These are phyloP conservation scores for Drosophila borborema DNA, from an alignment of 2,888 invertebrate species.

Conservation along the genomic window DNA sequence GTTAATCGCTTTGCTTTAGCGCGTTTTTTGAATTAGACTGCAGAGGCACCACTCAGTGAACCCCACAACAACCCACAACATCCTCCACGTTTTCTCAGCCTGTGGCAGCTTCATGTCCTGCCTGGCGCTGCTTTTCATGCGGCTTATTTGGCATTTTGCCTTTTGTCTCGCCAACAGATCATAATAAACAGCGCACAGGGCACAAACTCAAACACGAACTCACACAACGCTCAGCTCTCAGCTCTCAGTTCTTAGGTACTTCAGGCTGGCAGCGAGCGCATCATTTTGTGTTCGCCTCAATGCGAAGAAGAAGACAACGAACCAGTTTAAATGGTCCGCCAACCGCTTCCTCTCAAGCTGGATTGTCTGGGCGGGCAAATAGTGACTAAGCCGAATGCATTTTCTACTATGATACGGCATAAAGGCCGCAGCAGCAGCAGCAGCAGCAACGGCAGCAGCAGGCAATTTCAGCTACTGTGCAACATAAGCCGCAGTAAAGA, in stretches of 20 bases:
- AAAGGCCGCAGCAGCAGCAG: constrained; percentile 33
- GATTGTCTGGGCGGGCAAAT: constrained; percentile 50
- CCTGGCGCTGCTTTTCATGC: constrained; percentile 49
- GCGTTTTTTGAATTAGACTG: constrained; percentile 39
- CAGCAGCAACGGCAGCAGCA: constrained; percentile 25
- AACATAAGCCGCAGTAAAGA: constrained; percentile 47
- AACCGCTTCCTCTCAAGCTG: constrained; percentile 16
- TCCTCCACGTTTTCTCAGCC: neutral
- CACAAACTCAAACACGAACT: constrained; percentile 26
- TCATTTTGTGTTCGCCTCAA: constrained; percentile 37
- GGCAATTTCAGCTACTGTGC: constrained; percentile 55
- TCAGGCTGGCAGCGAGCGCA: constrained; percentile 4
- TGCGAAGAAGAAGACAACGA: constrained; percentile 19
- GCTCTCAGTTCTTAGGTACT: constrained; percentile 6
- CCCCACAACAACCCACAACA: constrained; percentile 1
- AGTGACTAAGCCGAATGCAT: constrained; percentile 74
- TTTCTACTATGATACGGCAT: constrained; percentile 30
- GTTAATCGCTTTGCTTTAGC: constrained; percentile 61
- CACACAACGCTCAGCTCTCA: constrained; percentile 27
- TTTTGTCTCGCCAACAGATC: constrained; percentile 63
- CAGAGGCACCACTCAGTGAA: constrained; percentile 19
- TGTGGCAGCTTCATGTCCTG: constrained; percentile 37
- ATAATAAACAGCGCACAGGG: constrained; percentile 53
- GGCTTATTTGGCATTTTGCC: constrained; percentile 73
- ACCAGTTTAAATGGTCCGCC: constrained; percentile 42